These are phyloP conservation scores for Epistrophe grossulariae DNA, from an alignment of 2,888 invertebrate genomes.

Conservation along the genomic window DNA sequence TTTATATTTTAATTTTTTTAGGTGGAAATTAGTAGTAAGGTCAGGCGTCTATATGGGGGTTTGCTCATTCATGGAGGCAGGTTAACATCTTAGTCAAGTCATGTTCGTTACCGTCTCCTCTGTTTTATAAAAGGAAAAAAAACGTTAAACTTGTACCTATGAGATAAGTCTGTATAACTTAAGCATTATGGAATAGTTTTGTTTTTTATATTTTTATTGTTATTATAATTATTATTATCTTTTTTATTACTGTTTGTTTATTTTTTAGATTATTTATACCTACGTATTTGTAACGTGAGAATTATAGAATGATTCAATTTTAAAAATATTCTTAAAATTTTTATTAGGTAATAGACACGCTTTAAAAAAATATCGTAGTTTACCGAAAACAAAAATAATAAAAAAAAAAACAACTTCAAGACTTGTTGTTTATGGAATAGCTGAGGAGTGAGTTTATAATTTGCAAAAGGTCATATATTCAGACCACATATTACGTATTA, in stretches of 20 bases:
- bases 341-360: background rate
- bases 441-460: no score
- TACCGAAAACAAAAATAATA: no score
- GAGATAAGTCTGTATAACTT: constrained; percentile 56
- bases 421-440: no score
- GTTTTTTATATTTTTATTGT: constrained; percentile 7
- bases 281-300: background rate
- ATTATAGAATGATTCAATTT: background rate
- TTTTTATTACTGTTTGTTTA: background rate
- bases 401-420: no score
- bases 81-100: constrained; percentile 25
- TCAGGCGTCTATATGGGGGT: constrained; percentile 46
- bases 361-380: background rate
- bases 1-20: constrained; percentile 31
- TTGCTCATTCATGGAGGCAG: constrained; percentile 51
- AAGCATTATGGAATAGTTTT: constrained; percentile 20
- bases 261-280: background rate
- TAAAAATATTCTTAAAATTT: background rate
- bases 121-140: constrained; percentile 24
- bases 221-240: background rate
- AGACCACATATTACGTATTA: no score
- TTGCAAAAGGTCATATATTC: no score
- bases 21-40: constrained; percentile 66
- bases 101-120: constrained; percentile 2
- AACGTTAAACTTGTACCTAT: constrained; percentile 29